Conservation (phyloP, 1,140 invertebrate species). For the Drusus annulatus region DNA sequence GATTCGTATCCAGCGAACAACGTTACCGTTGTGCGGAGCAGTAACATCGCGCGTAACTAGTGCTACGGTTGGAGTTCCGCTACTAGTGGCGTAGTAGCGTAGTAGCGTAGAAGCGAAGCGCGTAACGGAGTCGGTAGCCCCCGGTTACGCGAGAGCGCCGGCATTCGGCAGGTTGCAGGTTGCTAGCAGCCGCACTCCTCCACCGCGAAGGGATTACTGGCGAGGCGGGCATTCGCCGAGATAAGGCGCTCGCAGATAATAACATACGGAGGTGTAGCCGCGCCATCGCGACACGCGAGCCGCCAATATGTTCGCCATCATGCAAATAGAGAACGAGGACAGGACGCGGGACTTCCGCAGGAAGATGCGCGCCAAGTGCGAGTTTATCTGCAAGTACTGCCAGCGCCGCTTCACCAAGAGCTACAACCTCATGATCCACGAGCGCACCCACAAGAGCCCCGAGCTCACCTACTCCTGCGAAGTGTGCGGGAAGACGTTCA, state of each 20-base stretch:
- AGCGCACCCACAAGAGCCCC: conserved; percentile 96
- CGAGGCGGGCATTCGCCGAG: conserved; percentile 36
- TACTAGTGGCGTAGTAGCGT: background rate
- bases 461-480: conserved; percentile 99
- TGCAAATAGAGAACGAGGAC: conserved; percentile 92
- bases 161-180: no score
- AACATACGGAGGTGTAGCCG: conserved; percentile 10
- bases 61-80: conserved; percentile 6
- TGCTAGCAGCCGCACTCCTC: conserved; percentile 32
- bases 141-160: background rate
- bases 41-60: background rate
- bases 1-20: background rate
- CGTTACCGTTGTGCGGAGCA: background rate
- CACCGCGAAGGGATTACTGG: conserved; percentile 38
- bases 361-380: conserved; percentile 94
- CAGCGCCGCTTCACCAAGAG: conserved; percentile 98
- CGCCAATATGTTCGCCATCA: conserved; percentile 87
- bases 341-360: conserved; percentile 92
- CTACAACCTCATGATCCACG: conserved; percentile 99
- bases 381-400: conserved; percentile 99
- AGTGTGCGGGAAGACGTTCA: conserved; percentile 98
- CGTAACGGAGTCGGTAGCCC: conserved; percentile 9
- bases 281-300: conserved; percentile 65
- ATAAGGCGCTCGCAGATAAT: conserved; percentile 40
- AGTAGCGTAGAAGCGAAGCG: conserved; percentile 34